Base-by-base conservation (phyloP, 2,797 vertebrate genomes). In the Aplochiton taeniatus region DNA sequence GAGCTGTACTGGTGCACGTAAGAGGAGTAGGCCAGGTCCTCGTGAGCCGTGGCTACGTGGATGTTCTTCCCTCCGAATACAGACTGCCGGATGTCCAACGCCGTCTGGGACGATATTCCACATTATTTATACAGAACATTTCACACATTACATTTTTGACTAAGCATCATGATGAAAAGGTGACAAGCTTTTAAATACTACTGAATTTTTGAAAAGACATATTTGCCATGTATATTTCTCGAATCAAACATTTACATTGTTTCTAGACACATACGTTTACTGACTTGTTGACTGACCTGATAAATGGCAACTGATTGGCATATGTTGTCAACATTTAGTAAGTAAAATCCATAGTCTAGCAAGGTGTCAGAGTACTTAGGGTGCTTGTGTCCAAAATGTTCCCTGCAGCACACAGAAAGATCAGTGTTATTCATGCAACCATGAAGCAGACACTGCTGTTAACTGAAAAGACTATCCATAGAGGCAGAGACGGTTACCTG, bases 1-100 rank as follows among this genome's bases (percentile, higher is more conserved):
- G 98, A 99, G 90, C 98, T 99, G 88, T 99, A 99, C 88, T 99
- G 98, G 90, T 99, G 98, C 80, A 99, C 98, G 0, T 99, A 99
- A 0, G 98, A 99, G 9, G 98, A 99, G 70, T 99, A 99, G 7
- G 98, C 98, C 79, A 99, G 86, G 80, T 99, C 97, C 87, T 99
- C 98, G 19, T 99, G 97, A 63, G 98, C 98, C 42, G 96, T 99
- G 65, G 98, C 98, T 70, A 99, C 98, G 0, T 99, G 98, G 81
- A 99, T 99, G 85, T 99, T 99, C 90, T 99, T 99, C 60, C 98
- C 98, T 65, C 98, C 98, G 72, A 99, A 99, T 12, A 99, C 97
- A 0, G 97, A 99, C 93, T 99, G 98, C 84, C 98, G 93, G 83
- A 99, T 99, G 85, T 99, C 96, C 17, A 99, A 90, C 0, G 97